phyloP scores from a whole-genome alignment of 2,797 vertebrate genomes.

The Helicolenus hilgendorfi region DNA sequence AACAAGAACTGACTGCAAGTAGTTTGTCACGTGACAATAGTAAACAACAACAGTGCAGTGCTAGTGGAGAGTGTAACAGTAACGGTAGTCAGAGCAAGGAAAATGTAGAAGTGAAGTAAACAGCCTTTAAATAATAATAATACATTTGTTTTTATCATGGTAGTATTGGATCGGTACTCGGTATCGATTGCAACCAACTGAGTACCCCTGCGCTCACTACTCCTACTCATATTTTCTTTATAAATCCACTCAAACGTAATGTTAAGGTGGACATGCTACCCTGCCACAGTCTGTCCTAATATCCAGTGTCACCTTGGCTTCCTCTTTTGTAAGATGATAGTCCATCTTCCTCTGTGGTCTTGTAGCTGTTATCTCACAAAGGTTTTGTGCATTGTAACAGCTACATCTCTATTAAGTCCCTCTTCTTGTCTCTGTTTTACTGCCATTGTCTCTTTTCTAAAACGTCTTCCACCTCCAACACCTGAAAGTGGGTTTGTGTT shows the following conservation, averaged over 20 bases:
- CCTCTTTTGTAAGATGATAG: neutral
- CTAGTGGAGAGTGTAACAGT: no score
- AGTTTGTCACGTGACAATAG: no score
- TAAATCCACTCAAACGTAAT: neutral
- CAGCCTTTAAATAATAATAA: no score
- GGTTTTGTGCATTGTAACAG: neutral
- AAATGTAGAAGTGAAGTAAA: no score
- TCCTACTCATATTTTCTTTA: neutral
- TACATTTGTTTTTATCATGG: no score
- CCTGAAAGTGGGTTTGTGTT: conserved; percentile 20
- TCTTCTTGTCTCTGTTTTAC: neutral
- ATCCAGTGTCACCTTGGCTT: neutral
- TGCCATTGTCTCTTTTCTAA: neutral
- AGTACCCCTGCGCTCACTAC: no score
- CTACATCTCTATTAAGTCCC: neutral
- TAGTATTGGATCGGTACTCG: no score
- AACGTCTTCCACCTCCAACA: conserved; percentile 14
- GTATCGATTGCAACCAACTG: no score
- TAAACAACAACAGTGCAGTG: no score
- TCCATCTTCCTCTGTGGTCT: neutral
- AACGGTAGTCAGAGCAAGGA: no score
- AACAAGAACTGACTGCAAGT: no score
- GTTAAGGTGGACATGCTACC: neutral
- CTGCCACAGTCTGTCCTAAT: neutral
- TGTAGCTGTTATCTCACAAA: neutral